A percentile compares a stretch with the other conserved stretches of the same genome.
Evolutionary conservation across 2,888 invertebrate species (phyloP).

Genomic region (Agriotes lineatus): DNA sequence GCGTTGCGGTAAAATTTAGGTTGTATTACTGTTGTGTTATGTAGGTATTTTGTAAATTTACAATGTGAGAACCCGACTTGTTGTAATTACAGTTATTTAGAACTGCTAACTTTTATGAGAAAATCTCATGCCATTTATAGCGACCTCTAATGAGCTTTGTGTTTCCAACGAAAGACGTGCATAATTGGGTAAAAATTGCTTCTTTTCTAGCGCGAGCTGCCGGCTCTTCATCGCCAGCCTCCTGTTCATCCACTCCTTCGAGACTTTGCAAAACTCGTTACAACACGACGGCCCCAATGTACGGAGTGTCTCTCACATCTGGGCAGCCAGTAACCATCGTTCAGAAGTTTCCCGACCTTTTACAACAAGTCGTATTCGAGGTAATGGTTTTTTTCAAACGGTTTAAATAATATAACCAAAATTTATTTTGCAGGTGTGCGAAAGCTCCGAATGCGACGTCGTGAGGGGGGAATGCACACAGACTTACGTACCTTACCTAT

Average conservation of each 20-base stretch:
- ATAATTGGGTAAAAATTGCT: slow-evolving; percentile 7
- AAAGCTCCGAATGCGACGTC: slow-evolving; percentile 84
- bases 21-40: slow-evolving; percentile 44
- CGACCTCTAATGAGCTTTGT: neutral
- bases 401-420: neutral
- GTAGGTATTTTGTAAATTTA: slow-evolving; percentile 37
- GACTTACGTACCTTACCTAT: slow-evolving; percentile 91
- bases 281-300: slow-evolving; percentile 95
- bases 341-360: slow-evolving; percentile 91
- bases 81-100: slow-evolving; percentile 40
- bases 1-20: slow-evolving; percentile 48
- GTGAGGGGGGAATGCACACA: slow-evolving; percentile 92
- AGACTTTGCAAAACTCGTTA: slow-evolving; percentile 89
- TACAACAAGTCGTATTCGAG: slow-evolving; percentile 94
- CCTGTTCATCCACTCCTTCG: slow-evolving; percentile 73
- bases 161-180: neutral
- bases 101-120: slow-evolving; percentile 33
- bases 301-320: slow-evolving; percentile 92
- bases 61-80: slow-evolving; percentile 31
- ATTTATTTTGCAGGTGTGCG: slow-evolving; percentile 74
- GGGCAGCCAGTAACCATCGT: slow-evolving; percentile 94
- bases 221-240: slow-evolving; percentile 56
- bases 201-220: slow-evolving; percentile 27
- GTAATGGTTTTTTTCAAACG: slow-evolving; percentile 71
- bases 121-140: slow-evolving; percentile 18